Evolutionary conservation across 2,113 vertebrate species (phyloP), one percentile per base, ranked within the genome.

Genomic region (Octodon degus): DNA sequence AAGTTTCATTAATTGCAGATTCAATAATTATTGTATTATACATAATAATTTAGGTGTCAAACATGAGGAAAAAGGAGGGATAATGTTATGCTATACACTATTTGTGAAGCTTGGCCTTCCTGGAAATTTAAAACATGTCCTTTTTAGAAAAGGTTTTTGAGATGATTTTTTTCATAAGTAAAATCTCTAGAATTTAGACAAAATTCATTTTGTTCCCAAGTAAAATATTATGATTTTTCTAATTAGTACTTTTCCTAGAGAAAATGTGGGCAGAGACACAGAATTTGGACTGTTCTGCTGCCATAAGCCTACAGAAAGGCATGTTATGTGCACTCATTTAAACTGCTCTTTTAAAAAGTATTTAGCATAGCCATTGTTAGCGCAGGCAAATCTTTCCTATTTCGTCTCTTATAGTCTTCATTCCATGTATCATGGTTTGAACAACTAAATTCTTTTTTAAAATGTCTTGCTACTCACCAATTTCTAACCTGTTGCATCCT

Each of bases 21-120:
- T 68, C 16, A 90, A 83, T 30, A 76, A 25, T 27, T 62, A 43
- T 63, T 79, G 1, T 68, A 34, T 20, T 55, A 11, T 20, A 8
- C 63, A 0, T 72, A 13, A 40, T 90, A 67, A 12, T 32, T 68
- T 47, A 65, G 7, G 4, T 17, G 11, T 0, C 34, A 8, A 67
- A 63, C 7, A 17, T 0, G 1, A 4, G 24, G 6, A 12, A 43
- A 82, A 13, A 30, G 4, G 40, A 3, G 6, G 2, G 10, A 65
- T 65, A 1, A 10, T 50, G 30, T 4, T 30, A 60, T 0, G n/a
- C 68, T 84, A 65, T 55, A 50, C 4, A 24, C 13, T 76, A 24
- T 9, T 85, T 11, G 74, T 60, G 67, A 43, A 86, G 0, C 14
- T 85, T 94, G n/a, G 89, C 22, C 22, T 79, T 68, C 27, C 6